Conservation (phyloP, 2,888 invertebrate species). For the Phortica okadai region DNA sequence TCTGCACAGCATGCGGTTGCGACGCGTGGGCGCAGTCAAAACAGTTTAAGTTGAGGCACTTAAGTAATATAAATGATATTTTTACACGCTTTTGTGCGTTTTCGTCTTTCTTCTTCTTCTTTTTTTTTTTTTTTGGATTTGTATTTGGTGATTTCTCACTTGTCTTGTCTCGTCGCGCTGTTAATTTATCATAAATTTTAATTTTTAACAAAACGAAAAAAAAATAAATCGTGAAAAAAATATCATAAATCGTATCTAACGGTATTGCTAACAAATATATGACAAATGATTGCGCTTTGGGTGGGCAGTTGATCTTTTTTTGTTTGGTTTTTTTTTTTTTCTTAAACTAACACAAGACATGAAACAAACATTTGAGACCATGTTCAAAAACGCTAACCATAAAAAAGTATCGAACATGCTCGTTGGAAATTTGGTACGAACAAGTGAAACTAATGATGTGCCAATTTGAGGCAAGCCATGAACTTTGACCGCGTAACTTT, state of each 20-base stretch:
- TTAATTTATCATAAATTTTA: slow-evolving; percentile 61
- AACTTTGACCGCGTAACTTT: slow-evolving; percentile 11
- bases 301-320: neutral
- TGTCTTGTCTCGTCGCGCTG: slow-evolving; percentile 47
- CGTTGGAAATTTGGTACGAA: neutral
- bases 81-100: slow-evolving; percentile 40
- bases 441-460: slow-evolving; percentile 32
- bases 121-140: slow-evolving; percentile 39
- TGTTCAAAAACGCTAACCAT: neutral
- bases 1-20: neutral
- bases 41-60: slow-evolving; percentile 60
- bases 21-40: slow-evolving; percentile 65
- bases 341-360: neutral
- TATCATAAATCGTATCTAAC: neutral
- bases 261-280: slow-evolving; percentile 1
- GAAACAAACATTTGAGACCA: neutral
- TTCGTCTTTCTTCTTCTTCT: slow-evolving; percentile 13
- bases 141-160: slow-evolving; percentile 38
- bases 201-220: neutral
- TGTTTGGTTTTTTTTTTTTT: neutral
- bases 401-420: neutral
- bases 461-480: slow-evolving; percentile 28
- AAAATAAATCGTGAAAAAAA: neutral
- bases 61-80: slow-evolving; percentile 59
- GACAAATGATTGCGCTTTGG: slow-evolving; percentile 22